Base-by-base conservation (phyloP, 53 echinoderm and acorn worm species). In the Astropecten irregularis region DNA sequence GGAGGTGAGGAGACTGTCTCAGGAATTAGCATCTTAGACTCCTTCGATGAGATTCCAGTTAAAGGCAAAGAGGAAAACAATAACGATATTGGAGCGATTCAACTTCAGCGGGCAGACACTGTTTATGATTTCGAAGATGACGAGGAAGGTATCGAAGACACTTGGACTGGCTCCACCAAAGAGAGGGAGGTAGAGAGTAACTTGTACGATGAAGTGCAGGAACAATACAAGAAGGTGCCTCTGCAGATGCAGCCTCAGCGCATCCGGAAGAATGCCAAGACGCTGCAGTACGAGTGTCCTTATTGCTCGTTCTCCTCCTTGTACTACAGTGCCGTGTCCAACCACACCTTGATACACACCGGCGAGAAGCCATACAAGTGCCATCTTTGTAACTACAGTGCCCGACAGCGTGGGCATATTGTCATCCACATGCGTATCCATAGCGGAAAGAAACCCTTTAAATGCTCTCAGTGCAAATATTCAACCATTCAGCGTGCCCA, bases 381-480 rank as follows among this genome's bases (percentile, higher is more conserved):
- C 58, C 77, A 85, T 20, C 76, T 92, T 11, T 95, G 95, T n/a
- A 87, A 83, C 34, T 95, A 92, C 85, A 60, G 69, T 9, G 89
- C 92, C 15, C 87, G 87, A 8, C 95, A 92, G 42, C 88, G 92
- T 5, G 92, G 95, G 2, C 92, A 92, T 28, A 88, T 95, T 69
- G 85, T 95, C 15, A 89, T 92, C 49, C 95, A 95, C 82, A 95
- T 92, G 95, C 87, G 92, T 11, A 92, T 92, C 69, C 95, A 95
- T 40, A 84, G 85, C 36, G 95, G 92, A 16, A 84, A 84, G 61
- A 95, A 95, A 44, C 95, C 95, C 18, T 92, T 87, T 71, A 85
- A 82, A 32, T 95, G 95, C 68, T 60, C 81, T 5, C 55, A 90
- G 73, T 95, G 95, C 42, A 87, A 77, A 63, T 95, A 95, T 39